Conservation (phyloP, 2,113 vertebrate genomes). For the Ptychochromis oligacanthus region DNA sequence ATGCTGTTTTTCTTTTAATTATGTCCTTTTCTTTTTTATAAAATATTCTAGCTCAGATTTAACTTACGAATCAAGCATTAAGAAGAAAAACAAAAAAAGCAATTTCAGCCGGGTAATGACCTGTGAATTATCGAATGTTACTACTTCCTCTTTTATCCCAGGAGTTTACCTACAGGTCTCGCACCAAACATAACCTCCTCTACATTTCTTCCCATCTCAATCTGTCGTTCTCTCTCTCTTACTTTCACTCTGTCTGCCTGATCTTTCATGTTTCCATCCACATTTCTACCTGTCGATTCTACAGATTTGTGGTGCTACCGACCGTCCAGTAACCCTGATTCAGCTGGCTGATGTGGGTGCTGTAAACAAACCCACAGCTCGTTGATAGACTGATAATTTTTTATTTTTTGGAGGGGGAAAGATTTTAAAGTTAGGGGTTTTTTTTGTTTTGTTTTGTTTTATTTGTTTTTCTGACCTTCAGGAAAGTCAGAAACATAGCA, state of each 20-base stretch:
- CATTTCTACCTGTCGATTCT: slow-evolving; percentile 85
- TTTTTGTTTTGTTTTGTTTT: slow-evolving; percentile 53
- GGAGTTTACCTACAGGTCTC: slow-evolving; percentile 90
- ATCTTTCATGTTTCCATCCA: slow-evolving; percentile 10
- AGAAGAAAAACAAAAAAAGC: slow-evolving; percentile 85
- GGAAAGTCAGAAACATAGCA: slow-evolving; percentile 81
- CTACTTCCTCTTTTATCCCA: slow-evolving; percentile 75
- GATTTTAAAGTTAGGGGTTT: not conserved
- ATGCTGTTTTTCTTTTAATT: slow-evolving; percentile 85
- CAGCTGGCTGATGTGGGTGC: slow-evolving; percentile 88
- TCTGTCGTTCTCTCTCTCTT: slow-evolving; percentile 3
- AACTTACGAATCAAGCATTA: slow-evolving; percentile 91
- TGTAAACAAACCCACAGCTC: slow-evolving; percentile 66
- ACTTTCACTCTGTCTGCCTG: not conserved
- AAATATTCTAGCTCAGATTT: slow-evolving; percentile 89
- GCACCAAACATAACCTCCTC: slow-evolving; percentile 81
- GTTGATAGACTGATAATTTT: slow-evolving; percentile 44
- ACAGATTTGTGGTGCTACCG: slow-evolving; percentile 95
- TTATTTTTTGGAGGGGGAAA: slow-evolving; percentile 71
- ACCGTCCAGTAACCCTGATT: slow-evolving; percentile 92
- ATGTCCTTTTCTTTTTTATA: slow-evolving; percentile 56
- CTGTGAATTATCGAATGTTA: slow-evolving; percentile 83
- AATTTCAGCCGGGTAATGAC: slow-evolving; percentile 93
- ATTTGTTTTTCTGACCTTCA: slow-evolving; percentile 76
- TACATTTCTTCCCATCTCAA: slow-evolving; percentile 28